Base-by-base conservation (phyloP, 2,797 vertebrate species). In the Chelon auratus region DNA sequence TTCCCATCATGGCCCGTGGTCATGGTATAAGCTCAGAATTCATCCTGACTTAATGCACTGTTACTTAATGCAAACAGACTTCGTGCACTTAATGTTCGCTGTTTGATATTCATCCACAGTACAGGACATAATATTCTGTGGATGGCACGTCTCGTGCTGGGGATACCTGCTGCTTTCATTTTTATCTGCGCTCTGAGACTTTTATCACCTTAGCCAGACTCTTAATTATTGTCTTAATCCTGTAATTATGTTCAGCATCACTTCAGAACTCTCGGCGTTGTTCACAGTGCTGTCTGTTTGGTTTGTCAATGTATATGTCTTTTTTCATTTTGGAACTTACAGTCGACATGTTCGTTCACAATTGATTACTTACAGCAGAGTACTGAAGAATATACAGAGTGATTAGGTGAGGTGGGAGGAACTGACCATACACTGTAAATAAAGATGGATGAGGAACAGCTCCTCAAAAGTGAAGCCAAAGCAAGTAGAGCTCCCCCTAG, bases 81-180 rank as follows among this genome's bases (percentile, higher is more conserved):
- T 7, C 6, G 3, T 33, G 30, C 30, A 33, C 30, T 33, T 33
- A 33, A 33, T 33, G 5, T 24, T 36, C 18, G 1, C 54, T 71
- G 70, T 33, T 74, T 75, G 30, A 48, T 63, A 62, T 74, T 70
- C 61, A 30, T 47, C 53, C 26, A 20, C 18, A 17, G 68, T 39
- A 24, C 40, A 30, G 42, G 42, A 40, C 53, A 20, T 22, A 3
- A 11, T 17, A 30, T 8, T 14, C 51, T 47, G 40, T 22, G 30
- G 24, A 20, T 5, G 3, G 4, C 40, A 14, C 22, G 26, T 33
- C 33, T 43, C 54, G 42, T 11, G 2, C 22, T 39, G 18, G 5
- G 18, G 5, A 72, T 14, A 48, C 20, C 9, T 5, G 26, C 24
- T 33, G 72, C 12, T 40, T 17, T 47, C 17, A 9, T 18, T 17